Percentiles rank a stretch among this genome's conserved stretches.
Conservation (phyloP, 2,888 invertebrate genomes). For the Drosophila meridiana region DNA sequence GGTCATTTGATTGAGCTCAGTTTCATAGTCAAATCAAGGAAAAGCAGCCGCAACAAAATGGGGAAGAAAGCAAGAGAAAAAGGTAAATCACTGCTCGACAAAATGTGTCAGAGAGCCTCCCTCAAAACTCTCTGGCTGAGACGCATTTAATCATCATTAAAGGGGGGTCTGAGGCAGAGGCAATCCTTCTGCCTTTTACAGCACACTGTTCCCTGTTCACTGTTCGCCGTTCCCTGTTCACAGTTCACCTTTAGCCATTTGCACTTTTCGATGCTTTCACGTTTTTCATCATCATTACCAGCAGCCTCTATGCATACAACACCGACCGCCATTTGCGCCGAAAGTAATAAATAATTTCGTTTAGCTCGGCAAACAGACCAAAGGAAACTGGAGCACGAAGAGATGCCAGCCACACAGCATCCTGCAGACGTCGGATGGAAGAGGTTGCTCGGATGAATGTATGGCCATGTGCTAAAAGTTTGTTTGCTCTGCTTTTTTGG, state of each 20-base stretch:
- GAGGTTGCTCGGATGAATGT: slow-evolving; percentile 21
- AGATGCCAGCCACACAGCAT: slow-evolving; percentile 36
- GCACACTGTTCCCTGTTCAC: not conserved
- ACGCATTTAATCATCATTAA: slow-evolving; percentile 81
- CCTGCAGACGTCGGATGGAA: slow-evolving; percentile 37
- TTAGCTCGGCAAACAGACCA: slow-evolving; percentile 64
- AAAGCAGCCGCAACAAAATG: not conserved
- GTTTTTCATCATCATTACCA: slow-evolving; percentile 81
- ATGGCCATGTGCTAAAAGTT: slow-evolving; percentile 75
- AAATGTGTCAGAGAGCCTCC: slow-evolving; percentile 50
- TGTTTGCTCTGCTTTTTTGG: slow-evolving; percentile 70
- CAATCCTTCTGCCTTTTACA: slow-evolving; percentile 68
- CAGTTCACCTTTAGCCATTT: slow-evolving; percentile 75
- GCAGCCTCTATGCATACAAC: slow-evolving; percentile 58
- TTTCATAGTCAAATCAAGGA: slow-evolving; percentile 38
- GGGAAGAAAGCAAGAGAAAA: slow-evolving; percentile 6
- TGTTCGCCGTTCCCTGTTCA: too few relatives aligned
- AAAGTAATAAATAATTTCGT: slow-evolving; percentile 81
- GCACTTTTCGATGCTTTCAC: slow-evolving; percentile 82
- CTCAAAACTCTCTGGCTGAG: slow-evolving; percentile 31
- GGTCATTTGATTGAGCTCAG: slow-evolving; percentile 61
- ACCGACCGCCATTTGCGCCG: slow-evolving; percentile 56
- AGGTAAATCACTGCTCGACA: slow-evolving; percentile 58
- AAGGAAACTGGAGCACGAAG: slow-evolving; percentile 52
- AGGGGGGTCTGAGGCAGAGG: slow-evolving; percentile 41